Evolutionary conservation across 2,797 vertebrate species (phyloP).

Genomic region (Propithecus deckenii): DNA sequence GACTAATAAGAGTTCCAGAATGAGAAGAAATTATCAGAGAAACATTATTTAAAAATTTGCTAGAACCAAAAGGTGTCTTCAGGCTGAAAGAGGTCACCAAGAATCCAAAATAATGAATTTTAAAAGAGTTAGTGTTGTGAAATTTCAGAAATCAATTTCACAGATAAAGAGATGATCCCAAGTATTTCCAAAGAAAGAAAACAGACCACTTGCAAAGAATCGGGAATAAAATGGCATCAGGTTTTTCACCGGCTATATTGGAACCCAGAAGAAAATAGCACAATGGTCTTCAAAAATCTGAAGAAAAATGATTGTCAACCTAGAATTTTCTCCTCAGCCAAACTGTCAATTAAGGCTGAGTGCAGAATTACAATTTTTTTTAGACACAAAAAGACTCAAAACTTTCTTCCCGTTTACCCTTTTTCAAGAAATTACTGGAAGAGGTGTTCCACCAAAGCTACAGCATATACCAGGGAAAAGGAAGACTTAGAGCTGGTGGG

Average conservation of each 20-base stretch:
- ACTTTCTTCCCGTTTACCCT: background rate
- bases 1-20: background rate
- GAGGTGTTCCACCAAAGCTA: background rate
- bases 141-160: constrained; percentile 30
- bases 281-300: constrained; percentile 28
- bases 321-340: constrained; percentile 50
- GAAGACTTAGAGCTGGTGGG: background rate
- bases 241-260: background rate
- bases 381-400: constrained; percentile 22
- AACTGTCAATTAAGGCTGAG: constrained; percentile 26
- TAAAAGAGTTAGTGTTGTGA: background rate
- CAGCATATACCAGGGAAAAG: background rate
- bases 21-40: constrained; percentile 27
- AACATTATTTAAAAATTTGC: background rate
- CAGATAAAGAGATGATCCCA: background rate
- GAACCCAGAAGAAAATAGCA: constrained; percentile 24
- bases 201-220: constrained; percentile 2
- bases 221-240: background rate
- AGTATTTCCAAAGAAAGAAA: constrained; percentile 22
- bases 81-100: background rate
- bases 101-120: constrained; percentile 8
- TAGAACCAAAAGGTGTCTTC: constrained; percentile 24
- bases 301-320: constrained; percentile 38
- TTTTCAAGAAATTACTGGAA: background rate
- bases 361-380: constrained; percentile 50